A percentile compares a stretch with the other conserved stretches of the same genome.
Evolutionary conservation across 1,140 invertebrate genomes (phyloP).

Genomic region (Marisa cornuarietis): DNA sequence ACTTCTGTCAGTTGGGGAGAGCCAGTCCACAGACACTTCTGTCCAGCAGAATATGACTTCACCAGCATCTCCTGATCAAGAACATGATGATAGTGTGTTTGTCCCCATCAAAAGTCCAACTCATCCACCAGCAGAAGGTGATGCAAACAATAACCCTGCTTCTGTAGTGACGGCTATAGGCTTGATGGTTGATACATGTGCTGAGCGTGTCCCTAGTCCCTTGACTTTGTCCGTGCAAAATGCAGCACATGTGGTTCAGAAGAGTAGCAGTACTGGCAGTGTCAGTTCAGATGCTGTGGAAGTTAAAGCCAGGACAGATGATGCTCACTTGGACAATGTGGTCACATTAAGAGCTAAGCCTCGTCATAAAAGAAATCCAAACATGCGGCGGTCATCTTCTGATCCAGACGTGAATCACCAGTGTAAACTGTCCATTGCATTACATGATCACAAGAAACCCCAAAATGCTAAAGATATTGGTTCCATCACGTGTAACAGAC

Average conservation of each 20-base stretch:
- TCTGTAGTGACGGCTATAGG: too few relatives aligned
- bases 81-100: too few relatives aligned
- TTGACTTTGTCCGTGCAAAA: not conserved
- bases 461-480: too few relatives aligned
- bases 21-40: not conserved
- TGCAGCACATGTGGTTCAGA: not conserved
- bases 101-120: too few relatives aligned
- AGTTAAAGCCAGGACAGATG: not conserved
- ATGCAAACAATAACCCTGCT: too few relatives aligned
- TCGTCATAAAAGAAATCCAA: not conserved
- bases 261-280: not conserved
- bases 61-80: too few relatives aligned
- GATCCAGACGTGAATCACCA: constrained; percentile 10
- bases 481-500: too few relatives aligned
- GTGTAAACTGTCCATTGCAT: too few relatives aligned
- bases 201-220: not conserved
- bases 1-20: not conserved
- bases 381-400: constrained; percentile 12
- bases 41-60: too few relatives aligned
- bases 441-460: too few relatives aligned
- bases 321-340: not conserved
- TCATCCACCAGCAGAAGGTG: too few relatives aligned
- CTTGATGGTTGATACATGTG: not conserved
- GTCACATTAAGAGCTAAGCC: not conserved
- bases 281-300: not conserved